Evolutionary conservation across 2,888 invertebrate species (phyloP), one percentile per base, ranked within the genome.

Genomic region (Diogma glabrata): DNA sequence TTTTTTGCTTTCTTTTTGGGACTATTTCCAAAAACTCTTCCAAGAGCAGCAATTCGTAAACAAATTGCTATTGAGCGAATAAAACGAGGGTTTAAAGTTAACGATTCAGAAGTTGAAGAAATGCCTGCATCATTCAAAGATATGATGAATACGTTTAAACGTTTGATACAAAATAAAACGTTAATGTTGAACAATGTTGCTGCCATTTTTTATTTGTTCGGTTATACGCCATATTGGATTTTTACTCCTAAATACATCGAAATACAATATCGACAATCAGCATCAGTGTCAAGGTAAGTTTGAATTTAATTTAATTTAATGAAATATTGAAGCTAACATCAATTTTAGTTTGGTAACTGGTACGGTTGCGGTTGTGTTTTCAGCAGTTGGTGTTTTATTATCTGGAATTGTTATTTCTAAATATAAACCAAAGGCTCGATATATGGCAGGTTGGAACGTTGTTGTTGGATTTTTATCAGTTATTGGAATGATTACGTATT

Each of bases 171-270:
- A 9, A 87, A 87, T 60, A 75, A 75, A 36, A 79, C 82, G 0
- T 74, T 84, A 54, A 78, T 86, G 73, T 79, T 78, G 61, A 84
- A 87, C 61, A 84, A 83, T 54, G 69, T 85, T 2, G 82, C 85
- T 0, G 78, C 82, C 16, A 79, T 85, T 10, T 84, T 84, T 60
- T 86, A 84, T 60, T 75, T 84, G 53, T 72, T 82, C 60, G 82
- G 82, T 1, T 81, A 80, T 61, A 79, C 80, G 70, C 85, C 86
- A 0, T 84, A 83, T 61, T 84, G 84, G 78, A 84, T 86, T 46
- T 88, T 86, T 62, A 76, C 87, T 65, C 86, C 88, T 1, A 88
- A 88, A 64, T 87, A 87, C 61, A 84, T 89, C 55, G 87, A 89
- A 67, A 84, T 83, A 1, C 85, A 87, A 66, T 89, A 85, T 66